These are phyloP conservation scores for Acanthochromis polyacanthus DNA, from an alignment of 2,113 vertebrate species.

Conservation along the genomic window DNA sequence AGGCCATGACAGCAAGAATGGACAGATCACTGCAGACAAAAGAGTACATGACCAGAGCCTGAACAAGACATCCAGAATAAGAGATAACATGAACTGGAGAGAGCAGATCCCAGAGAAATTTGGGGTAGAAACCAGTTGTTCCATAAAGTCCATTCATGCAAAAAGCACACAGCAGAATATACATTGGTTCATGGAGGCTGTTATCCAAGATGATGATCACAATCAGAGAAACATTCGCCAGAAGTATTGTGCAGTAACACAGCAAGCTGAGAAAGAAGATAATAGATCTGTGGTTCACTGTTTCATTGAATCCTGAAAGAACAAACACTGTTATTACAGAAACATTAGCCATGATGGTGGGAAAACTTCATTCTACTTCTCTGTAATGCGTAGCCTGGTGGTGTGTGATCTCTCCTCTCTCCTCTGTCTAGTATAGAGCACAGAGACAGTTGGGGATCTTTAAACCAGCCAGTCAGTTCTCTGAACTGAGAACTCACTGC, in stretches of 20 bases:
- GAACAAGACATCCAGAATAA: conserved; percentile 53
- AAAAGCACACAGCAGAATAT: conserved; percentile 59
- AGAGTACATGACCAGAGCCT: conserved; percentile 38
- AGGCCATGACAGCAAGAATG: conserved; percentile 59
- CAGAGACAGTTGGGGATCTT: not conserved
- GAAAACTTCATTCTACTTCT: not conserved
- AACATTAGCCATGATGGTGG: conserved; percentile 25
- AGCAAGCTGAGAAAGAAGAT: conserved; percentile 48
- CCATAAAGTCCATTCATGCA: conserved; percentile 66
- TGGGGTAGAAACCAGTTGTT: conserved; percentile 62
- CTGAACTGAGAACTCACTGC: too few relatives aligned
- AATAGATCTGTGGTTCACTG: not conserved
- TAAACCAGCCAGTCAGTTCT: conserved; percentile 11
- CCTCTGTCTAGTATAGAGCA: not conserved
- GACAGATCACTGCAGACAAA: conserved; percentile 56
- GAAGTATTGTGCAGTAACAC: conserved; percentile 45
- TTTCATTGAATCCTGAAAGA: conserved; percentile 56
- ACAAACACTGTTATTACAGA: conserved; percentile 32
- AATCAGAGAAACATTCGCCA: conserved; percentile 50
- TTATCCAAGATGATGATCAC: conserved; percentile 53
- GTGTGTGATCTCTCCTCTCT: not conserved
- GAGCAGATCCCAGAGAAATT: conserved; percentile 56
- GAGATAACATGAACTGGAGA: conserved; percentile 55
- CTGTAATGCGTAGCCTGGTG: too few relatives aligned
- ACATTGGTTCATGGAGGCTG: conserved; percentile 69